Conservation (phyloP, 2,113 vertebrate species). For the Antechinus flavipes region DNA sequence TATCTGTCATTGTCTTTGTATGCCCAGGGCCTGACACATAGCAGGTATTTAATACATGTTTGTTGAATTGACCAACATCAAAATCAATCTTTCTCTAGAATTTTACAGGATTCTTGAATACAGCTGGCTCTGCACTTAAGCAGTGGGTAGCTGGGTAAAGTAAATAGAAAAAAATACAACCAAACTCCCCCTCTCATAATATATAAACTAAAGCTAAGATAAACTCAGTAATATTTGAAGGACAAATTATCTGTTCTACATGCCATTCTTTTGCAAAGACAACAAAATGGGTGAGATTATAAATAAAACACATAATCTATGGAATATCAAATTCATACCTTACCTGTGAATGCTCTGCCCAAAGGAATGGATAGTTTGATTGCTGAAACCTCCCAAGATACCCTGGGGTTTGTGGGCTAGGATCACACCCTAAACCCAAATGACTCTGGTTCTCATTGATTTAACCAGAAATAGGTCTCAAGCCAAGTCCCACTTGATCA, state of each 20-base stretch:
- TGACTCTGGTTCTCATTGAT: too few relatives aligned
- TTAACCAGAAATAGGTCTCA: too few relatives aligned
- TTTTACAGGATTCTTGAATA: constrained; percentile 43
- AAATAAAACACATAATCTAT: neutral
- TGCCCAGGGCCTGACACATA: neutral
- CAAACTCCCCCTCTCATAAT: neutral
- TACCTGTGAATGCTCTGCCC: too few relatives aligned
- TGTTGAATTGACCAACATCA: neutral
- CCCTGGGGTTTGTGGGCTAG: too few relatives aligned
- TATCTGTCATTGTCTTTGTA: neutral
- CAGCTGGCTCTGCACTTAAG: constrained; percentile 33
- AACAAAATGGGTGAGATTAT: neutral
- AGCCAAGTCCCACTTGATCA: too few relatives aligned
- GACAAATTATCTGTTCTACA: neutral
- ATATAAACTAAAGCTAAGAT: constrained; percentile 52
- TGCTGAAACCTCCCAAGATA: too few relatives aligned
- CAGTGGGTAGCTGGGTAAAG: neutral
- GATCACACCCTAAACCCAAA: too few relatives aligned
- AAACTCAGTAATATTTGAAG: neutral
- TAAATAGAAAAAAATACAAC: neutral
- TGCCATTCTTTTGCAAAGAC: neutral
- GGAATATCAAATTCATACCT: neutral
- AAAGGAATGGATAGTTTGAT: too few relatives aligned
- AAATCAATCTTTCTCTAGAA: neutral
- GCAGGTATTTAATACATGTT: neutral